Percentiles rank a stretch among this genome's conserved stretches.
Evolutionary conservation across 2,113 vertebrate genomes (phyloP).

Genomic region (Tenebrosternarchus preto): DNA sequence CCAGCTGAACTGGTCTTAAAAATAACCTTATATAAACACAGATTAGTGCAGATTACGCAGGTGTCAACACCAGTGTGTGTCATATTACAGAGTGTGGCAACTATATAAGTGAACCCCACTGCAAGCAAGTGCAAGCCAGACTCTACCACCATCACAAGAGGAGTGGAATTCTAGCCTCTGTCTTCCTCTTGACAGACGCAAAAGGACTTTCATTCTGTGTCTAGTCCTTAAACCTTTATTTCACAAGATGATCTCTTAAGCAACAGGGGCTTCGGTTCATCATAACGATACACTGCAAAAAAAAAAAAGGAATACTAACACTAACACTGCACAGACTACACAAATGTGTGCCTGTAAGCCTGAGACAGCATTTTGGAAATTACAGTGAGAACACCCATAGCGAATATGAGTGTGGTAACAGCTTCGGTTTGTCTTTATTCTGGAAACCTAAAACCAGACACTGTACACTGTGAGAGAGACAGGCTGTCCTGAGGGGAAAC

Average conservation of each 20-base stretch:
- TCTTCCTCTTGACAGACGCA: neutral
- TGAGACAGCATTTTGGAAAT: constrained; percentile 33
- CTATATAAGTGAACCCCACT: neutral
- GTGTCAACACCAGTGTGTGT: constrained; percentile 50
- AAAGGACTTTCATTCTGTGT: neutral
- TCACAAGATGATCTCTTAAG: neutral
- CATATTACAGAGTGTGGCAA: constrained; percentile 38
- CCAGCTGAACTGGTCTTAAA: constrained; percentile 55
- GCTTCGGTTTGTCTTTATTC: constrained; percentile 51
- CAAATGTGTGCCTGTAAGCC: neutral
- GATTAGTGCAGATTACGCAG: constrained; percentile 60
- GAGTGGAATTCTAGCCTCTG: too few species aligned
- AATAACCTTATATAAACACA: constrained; percentile 65
- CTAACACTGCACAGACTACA: constrained; percentile 33
- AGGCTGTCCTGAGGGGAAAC: constrained; percentile 62
- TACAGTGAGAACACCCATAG: constrained; percentile 10
- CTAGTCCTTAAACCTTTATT: constrained; percentile 4
- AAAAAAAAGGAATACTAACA: neutral
- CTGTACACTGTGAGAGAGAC: constrained; percentile 66
- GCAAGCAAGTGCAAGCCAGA: too few species aligned
- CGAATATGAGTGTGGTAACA: constrained; percentile 44
- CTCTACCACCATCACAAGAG: too few species aligned
- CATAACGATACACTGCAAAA: neutral
- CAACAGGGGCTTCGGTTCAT: too few species aligned
- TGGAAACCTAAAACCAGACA: constrained; percentile 66